These are phyloP conservation scores for Drosophila tanythrix DNA, from an alignment of 2,888 invertebrate species.

Conservation along the genomic window DNA sequence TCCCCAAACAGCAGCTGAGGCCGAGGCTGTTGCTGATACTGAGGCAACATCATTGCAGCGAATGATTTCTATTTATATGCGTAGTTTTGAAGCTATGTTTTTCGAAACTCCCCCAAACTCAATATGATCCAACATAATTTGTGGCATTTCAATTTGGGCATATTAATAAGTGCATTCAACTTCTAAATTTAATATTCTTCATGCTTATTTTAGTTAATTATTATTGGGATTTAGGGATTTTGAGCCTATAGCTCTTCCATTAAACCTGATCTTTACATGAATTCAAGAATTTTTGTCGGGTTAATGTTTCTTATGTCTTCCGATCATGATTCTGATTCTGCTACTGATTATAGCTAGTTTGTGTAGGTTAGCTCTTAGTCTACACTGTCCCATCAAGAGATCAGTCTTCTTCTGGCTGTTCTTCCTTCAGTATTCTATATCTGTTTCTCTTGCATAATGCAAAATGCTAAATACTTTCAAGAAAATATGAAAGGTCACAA, in stretches of 20 bases:
- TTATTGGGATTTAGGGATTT: not conserved
- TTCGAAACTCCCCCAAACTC: not conserved
- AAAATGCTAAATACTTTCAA: not conserved
- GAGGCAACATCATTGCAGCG: not conserved
- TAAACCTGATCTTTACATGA: not conserved
- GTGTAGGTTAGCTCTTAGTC: rapidly evolving
- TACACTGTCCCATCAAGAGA: not conserved
- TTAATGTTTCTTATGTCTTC: too few species aligned
- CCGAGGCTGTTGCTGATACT: not conserved
- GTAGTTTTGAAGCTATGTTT: not conserved
- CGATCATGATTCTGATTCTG: too few species aligned
- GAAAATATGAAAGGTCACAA: not conserved
- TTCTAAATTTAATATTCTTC: not conserved
- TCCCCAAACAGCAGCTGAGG: not conserved
- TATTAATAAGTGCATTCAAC: not conserved
- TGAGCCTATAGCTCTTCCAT: not conserved
- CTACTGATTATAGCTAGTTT: not conserved
- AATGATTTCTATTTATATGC: constrained; percentile 1
- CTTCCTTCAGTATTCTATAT: not conserved
- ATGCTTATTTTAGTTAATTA: not conserved
- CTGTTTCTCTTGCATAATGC: not conserved
- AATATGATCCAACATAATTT: not conserved
- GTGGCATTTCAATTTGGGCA: not conserved
- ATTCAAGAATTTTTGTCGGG: not conserved
- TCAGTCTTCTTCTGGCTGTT: not conserved